Evolutionary conservation across 2,113 vertebrate genomes (phyloP), one percentile per base, ranked within the genome.

Genomic region (Sporophila hypoxantha): DNA sequence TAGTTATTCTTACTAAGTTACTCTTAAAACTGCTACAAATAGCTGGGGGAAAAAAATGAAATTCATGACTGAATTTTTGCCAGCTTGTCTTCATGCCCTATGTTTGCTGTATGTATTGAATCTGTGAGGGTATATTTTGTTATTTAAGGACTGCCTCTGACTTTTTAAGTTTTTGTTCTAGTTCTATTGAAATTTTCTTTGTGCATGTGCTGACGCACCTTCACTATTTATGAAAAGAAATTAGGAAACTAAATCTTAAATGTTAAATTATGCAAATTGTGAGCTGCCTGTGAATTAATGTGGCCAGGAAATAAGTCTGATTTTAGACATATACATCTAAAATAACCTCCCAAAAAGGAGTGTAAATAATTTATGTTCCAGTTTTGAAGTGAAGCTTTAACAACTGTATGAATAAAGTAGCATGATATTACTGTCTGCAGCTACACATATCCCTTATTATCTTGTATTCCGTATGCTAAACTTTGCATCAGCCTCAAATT

Each of bases 101-200:
- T 46, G 37, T 60, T 66, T 59, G 4, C 7, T 77, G 2, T 18
- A 3, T 41, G 5, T 18, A 36, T 60, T 59, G 29, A 55, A 42
- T 50, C n/a, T 49, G 55, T 30, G 64, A 74, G 8, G 20, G 7
- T 10, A 5, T 37, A 25, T 84, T 34, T 88, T 75, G 14, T 66
- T 83, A 18, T 77, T 56, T n/a, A 71, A 78, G 14, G 25, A 1
- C 2, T 50, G 2, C 3, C 30, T 1, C 9, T 76, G 1, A 1
- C n/a, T 90, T 14, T 50, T 89, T 21, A 56, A 76, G 5, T 8
- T 53, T 81, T 71, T 84, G 11, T 17, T 2, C 26, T 39, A 22
- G 5, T 22, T 4, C 4, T 68, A 7, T 25, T 75, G 61, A 86
- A 39, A 71, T 84, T 70, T n/a, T 5, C 8, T 42, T 68, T 60